Evolutionary conservation across 1,140 invertebrate genomes (phyloP), one percentile per base, ranked within the genome.

Genomic region (Gonatopus flavifemur): DNA sequence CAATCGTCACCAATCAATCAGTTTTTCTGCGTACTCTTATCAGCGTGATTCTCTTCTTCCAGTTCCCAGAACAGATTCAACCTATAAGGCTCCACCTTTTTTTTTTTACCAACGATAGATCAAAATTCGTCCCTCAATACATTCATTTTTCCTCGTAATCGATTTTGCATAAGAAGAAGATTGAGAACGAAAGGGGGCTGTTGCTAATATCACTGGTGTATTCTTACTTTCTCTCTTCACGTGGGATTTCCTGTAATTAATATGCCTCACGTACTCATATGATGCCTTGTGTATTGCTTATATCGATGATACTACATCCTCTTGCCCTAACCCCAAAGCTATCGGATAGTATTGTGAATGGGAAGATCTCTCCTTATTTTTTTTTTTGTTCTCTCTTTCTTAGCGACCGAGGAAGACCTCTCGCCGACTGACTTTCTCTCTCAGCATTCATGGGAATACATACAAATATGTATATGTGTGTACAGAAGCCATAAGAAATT

Each of bases 401-500:
- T n/a, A n/a, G n/a, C n/a, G n/a, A n/a, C n/a, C n/a, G n/a, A n/a
- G n/a, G n/a, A n/a, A n/a, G n/a, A 20, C 19, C 40, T 53, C 52
- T 66, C 62, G 59, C 25, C 12, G 4, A 21, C 25, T 30, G 2
- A 18, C 25, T 24, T 25, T 33, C 30, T 12, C 5, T 41, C 32
- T 52, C 47, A 9, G 43, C 36, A 49, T 55, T 50, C 50, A 76
- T 76, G 73, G 70, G 73, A 78, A 76, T 74, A 69, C 48, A 67
- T n/a, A n/a, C n/a, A n/a, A 24, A 52, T 28, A 46, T 30, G 22
- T 20, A 31, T 19, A 31, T 31, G 33, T 31, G 21, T 28, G 25
- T n/a, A n/a, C 73, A 77, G 74, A 77, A 78, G 74, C 76, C 76
- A 74, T 77, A 73, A 74, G 76, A 74, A 76, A 78, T 74, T 72